Evolutionary conservation across 2,797 vertebrate species (phyloP), one percentile per base, ranked within the genome.

Genomic region (Ceyx erithaca): DNA sequence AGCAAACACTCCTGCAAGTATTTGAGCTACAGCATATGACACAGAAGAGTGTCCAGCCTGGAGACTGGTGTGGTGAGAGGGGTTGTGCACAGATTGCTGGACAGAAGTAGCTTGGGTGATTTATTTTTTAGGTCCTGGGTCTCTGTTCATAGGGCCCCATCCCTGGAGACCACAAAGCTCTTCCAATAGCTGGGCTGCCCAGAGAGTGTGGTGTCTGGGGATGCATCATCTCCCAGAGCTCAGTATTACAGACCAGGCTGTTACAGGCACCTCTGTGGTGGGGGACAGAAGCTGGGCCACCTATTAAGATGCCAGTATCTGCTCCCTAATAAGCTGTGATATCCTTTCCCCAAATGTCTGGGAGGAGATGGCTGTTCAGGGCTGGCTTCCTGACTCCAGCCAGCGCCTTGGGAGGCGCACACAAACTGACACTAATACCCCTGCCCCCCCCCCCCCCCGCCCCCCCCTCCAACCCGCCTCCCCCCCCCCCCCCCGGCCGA

Each of bases 271-370:
- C 66, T 68, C 46, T n/a, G 48, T 72, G 72, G 19, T 28, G 26
- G 55, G 71, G 45, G 52, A 58, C n/a, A 35, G 58, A 71, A 93
- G 51, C 48, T 80, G 62, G n/a, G 14, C 66, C 66, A 89, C 80
- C 37, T 80, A 0, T 54, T 57, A 52, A 89, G 59, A n/a, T 94
- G 89, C 84, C 93, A 91, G 89, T 91, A 66, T 95, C 77, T 89
- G 76, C 85, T 40, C 67, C 82, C 72, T 93, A 63, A 85, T 80
- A 94, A 95, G 85, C 94, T 94, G 92, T 96, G 84, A 94, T 80
- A 70, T 81, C 73, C 69, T 91, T 93, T 80, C 35, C 76, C 73
- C 2, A 1, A 40, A 76, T 66, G 72, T 33, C 84, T 58, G 71
- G 78, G 79, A 69, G n/a, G 61, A 85, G 75, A 9, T 83, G 49